Base-by-base conservation (phyloP, 2,888 invertebrate species). In the Byasa hedistus region DNA sequence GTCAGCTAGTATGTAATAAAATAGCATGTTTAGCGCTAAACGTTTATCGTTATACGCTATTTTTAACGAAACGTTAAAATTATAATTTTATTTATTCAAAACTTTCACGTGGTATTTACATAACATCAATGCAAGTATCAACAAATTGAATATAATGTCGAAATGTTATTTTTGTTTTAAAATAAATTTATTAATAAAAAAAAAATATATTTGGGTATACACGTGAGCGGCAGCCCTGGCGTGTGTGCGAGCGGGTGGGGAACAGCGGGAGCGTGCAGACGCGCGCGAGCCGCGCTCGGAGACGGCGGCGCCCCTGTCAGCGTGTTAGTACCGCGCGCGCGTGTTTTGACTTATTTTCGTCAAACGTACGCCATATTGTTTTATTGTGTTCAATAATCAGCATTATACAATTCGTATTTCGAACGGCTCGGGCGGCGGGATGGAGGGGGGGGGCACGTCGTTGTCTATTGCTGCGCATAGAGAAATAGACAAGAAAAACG, bases 301-400 rank as follows among this genome's bases (percentile, higher is more conserved):
- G 75, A 80, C 80, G 89, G 87, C 81, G 79, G 89, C 73, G 82
- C 80, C 74, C 71, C 74, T 75, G 75, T 75, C 78, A 76, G 72
- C 73, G 71, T 73, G 76, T 70, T 70, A 74, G 71, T 72, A 68
- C 70, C 73, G 76, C 79, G 79, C 79, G 79, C 80, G 83, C 84
- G 84, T 84, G 80, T 81, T 85, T 84, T 81, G 82, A 84, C 83
- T 84, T 84, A 84, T 84, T 85, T 84, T 84, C 82, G 81, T 83
- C 82, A 85, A 85, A 78, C 80, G 78, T 75, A 78, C 87, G 89
- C 89, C 89, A 88, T 89, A 87, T 89, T 89, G 88, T 82, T 82
- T 86, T 82, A 81, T 82, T 83, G 79, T 82, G 75, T 75, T 77
- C 71, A 71, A 71, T 72, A 70, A 72, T 71, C 70, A 67, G 70